Evolutionary conservation across 2,888 invertebrate species (phyloP), one percentile per base, ranked within the genome.

Genomic region (Nomada ferruginata): DNA sequence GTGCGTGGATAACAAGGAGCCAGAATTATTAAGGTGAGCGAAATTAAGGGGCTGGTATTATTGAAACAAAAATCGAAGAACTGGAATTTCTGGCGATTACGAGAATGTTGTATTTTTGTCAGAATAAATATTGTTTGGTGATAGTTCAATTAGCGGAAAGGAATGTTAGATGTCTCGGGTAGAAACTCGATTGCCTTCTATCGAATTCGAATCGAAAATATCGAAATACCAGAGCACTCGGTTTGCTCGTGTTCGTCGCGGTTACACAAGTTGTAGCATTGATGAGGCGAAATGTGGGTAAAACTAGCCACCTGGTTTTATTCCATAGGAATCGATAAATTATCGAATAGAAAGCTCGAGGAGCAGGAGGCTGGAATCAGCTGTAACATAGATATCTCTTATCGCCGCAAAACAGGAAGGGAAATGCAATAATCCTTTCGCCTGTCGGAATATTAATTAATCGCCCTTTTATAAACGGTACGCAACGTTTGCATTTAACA

Each of bases 331-430:
- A 47, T 53, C 36, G 18, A 60, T 79, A 78, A 80, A 79, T 50
- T 65, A 50, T 60, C 20, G 50, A 47, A 50, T 71, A 71, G 79
- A 80, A 79, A 80, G 59, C 47, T 10, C 0, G 13, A 20, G 26
- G 11, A 15, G 23, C 55, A 47, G 20, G 20, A 64, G 44, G 13
- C 52, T 18, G 13, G 4, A 36, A 7, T 36, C 36, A 36, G 36
- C 36, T 36, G 36, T 1, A 36, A 47, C 47, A 15, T 47, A 29
- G 60, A 47, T 50, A 53, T 26, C 18, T 53, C 15, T 79, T 60
- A 53, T 59, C 64, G 44, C 7, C 11, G 36, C 15, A 4, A 18
- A 26, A 23, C 23, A 42, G 61, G 9, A 44, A 44, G 36, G 60
- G 63, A 79, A 44, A 77, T 50, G 29, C n/a, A 50, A 15, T 26